Percentiles rank a stretch among this genome's conserved stretches.
phyloP scores from a whole-genome alignment of 2,797 vertebrate genomes.

The Liparis tanakae region DNA sequence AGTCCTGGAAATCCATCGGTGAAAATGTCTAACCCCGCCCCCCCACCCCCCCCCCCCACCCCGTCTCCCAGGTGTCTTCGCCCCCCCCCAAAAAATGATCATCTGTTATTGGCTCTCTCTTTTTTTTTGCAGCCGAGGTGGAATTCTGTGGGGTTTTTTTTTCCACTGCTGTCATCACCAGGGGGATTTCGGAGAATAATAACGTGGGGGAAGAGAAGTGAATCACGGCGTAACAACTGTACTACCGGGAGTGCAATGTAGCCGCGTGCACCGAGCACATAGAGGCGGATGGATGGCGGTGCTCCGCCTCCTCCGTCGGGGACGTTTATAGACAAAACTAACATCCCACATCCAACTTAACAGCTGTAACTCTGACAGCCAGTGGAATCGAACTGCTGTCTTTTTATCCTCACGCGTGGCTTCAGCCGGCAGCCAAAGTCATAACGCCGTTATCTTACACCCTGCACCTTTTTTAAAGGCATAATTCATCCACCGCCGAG shows the following conservation, averaged over 20 bases:
- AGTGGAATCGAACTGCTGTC: no score
- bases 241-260: neutral
- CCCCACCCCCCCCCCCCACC: no score
- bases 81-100: slow-evolving; percentile 17
- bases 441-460: neutral
- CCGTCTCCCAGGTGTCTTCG: slow-evolving; percentile 13
- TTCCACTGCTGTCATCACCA: slow-evolving; percentile 7
- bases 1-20: no score
- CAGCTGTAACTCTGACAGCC: neutral
- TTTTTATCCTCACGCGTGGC: no score
- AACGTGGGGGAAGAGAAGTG: neutral
- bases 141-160: slow-evolving; percentile 29
- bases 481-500: neutral
- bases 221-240: neutral
- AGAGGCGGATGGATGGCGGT: neutral
- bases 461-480: neutral
- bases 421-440: no score
- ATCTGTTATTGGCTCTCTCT: slow-evolving; percentile 5
- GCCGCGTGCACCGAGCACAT: neutral
- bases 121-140: neutral
- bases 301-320: neutral
- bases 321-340: neutral
- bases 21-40: no score
- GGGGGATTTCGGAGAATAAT: slow-evolving; percentile 16
- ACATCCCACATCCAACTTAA: neutral